Evolutionary conservation across 2,888 invertebrate species (phyloP).

Genomic region (Anorthoa munda): DNA sequence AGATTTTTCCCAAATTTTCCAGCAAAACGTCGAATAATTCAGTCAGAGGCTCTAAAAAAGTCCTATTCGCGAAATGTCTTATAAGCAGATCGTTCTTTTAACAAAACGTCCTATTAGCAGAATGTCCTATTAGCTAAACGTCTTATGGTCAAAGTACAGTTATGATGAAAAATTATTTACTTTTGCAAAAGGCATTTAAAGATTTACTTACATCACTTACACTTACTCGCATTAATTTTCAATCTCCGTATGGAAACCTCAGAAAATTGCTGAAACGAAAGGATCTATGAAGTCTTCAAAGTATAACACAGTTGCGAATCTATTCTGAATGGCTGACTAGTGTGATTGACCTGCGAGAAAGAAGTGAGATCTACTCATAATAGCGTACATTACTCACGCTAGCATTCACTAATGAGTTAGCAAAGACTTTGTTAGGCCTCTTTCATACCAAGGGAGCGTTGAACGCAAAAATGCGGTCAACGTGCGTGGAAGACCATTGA

Average conservation of each 20-base stretch:
- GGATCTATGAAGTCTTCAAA: not conserved
- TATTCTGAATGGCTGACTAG: not conserved
- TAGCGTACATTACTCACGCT: conserved; percentile 5
- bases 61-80: too few relatives aligned
- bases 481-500: conserved; percentile 8
- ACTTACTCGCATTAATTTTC: not conserved
- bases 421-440: conserved; percentile 36
- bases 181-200: not conserved
- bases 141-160: too few relatives aligned
- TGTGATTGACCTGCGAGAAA: conserved; percentile 24
- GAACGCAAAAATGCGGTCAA: conserved; percentile 40
- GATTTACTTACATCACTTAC: not conserved
- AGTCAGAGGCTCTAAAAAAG: too few relatives aligned
- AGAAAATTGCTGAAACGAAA: not conserved
- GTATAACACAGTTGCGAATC: conserved; percentile 1
- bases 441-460: conserved; percentile 28
- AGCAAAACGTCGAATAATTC: too few relatives aligned
- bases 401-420: conserved; percentile 26
- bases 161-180: too few relatives aligned
- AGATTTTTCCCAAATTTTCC: too few relatives aligned
- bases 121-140: too few relatives aligned
- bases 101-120: too few relatives aligned
- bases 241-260: not conserved
- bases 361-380: conserved; percentile 25
- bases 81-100: too few relatives aligned